phyloP scores from a whole-genome alignment of 2,113 vertebrate species.

The Ifrita kowaldi region DNA sequence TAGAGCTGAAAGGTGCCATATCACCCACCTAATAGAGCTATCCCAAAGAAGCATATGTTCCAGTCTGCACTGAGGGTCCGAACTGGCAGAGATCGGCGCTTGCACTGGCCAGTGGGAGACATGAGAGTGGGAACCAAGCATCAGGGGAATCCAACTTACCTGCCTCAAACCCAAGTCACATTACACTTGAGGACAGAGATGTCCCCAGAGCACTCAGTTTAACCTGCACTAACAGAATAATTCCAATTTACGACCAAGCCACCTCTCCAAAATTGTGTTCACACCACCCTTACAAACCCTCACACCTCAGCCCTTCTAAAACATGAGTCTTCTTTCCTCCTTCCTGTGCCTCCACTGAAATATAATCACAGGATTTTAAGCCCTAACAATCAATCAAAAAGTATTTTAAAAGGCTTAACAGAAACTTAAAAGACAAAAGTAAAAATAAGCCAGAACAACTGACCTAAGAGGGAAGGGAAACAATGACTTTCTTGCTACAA shows the following conservation, averaged over 20 bases:
- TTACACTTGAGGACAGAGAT: not conserved
- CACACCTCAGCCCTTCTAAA: not conserved
- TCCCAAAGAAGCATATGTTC: not conserved
- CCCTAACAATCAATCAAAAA: not conserved
- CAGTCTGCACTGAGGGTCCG: fast-evolving
- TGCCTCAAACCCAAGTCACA: not conserved
- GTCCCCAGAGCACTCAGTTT: not conserved
- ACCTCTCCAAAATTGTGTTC: not conserved
- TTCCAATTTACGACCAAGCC: not conserved
- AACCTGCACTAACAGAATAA: not conserved
- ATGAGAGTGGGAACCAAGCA: not conserved
- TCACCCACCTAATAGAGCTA: not conserved
- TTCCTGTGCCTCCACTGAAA: not conserved
- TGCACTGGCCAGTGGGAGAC: not conserved
- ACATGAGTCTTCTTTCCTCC: not conserved
- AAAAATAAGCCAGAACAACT: not conserved
- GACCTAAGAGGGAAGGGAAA: not conserved
- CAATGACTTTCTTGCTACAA: not conserved
- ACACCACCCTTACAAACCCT: not conserved
- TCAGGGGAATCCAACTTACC: not conserved
- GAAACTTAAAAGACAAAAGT: not conserved
- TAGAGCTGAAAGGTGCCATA: fast-evolving
- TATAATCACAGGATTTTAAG: not conserved
- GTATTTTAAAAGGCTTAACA: not conserved
- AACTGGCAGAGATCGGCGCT: not conserved